Base-by-base conservation (phyloP, 1,140 invertebrate genomes). In the Cyrtorhinus lividipennis region DNA sequence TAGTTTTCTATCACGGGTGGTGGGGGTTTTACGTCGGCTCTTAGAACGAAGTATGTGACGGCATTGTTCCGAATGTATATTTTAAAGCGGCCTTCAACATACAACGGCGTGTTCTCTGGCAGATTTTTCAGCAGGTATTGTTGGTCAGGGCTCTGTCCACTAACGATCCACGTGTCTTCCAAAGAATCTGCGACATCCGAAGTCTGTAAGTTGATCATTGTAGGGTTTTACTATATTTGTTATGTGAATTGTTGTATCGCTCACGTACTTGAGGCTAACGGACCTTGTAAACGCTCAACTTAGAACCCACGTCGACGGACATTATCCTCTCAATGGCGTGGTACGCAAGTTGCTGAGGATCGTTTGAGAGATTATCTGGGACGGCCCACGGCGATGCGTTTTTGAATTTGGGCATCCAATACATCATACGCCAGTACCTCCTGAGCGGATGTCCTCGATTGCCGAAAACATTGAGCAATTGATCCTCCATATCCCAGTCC, bases 361-460 rank as follows among this genome's bases (percentile, higher is more conserved):
- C 85, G 67, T 77, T 78, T 1, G 90, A 88, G 26, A 89, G 66
- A 1, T 82, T 78, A 27, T 83, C 77, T 0, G 94, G 90, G 45
- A 95, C 71, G 1, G 83, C 82, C 83, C 89, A 98, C 1, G 95
- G 95, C 67, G 90, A 92, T 0, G 86, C 72, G 73, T 97, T 85
- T 70, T 85, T 90, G 69, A 98, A 92, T 74, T 98, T 98, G 2
- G 95, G 93, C 85, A 96, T 87, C 96, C 96, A 99, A 71, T 98
- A 99, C 78, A 92, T 83, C 87, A 98, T 94, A 56, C 92, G 79
- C 78, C 84, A 86, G 71, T 83, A 89, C 72, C 95, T 96, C 64
- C 88, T 76, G 13, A 92, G 72, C 0, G 90, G 88, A 71, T 83
- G 81, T 12, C 84, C 84, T 68, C 83, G 76, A 62, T 78, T 75